phyloP scores from a whole-genome alignment of 2,113 vertebrate genomes.

The Triplophysa rosa region DNA sequence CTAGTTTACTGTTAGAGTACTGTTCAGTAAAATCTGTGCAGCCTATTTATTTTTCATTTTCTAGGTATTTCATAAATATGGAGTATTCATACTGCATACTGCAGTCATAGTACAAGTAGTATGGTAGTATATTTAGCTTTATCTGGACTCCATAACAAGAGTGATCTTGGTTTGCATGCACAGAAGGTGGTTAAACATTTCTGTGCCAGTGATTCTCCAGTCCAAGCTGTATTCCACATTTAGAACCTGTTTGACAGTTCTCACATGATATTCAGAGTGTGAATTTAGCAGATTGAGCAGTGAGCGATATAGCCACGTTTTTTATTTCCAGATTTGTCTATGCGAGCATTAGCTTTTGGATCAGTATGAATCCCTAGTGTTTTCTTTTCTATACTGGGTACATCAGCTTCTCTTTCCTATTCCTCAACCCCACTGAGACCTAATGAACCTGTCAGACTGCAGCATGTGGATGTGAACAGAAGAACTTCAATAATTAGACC shows the following conservation, averaged over 20 bases:
- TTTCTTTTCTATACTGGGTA: constrained; percentile 10
- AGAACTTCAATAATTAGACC: constrained; percentile 19
- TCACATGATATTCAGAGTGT: neutral
- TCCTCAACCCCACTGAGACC: constrained; percentile 2
- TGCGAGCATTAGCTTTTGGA: constrained; percentile 14
- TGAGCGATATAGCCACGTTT: neutral
- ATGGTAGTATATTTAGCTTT: neutral
- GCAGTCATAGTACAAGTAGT: neutral
- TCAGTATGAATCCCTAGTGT: neutral
- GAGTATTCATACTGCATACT: neutral
- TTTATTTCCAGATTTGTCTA: neutral
- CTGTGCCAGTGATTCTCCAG: neutral
- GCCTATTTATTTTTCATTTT: too few relatives aligned
- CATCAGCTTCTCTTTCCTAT: neutral
- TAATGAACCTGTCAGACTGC: constrained; percentile 31
- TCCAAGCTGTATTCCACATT: neutral
- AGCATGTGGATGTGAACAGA: constrained; percentile 27
- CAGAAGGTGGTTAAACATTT: neutral
- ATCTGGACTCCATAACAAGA: neutral
- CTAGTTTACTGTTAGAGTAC: too few relatives aligned
- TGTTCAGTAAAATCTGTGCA: too few relatives aligned
- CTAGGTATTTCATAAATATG: too few relatives aligned
- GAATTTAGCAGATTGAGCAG: neutral
- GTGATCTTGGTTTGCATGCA: neutral
- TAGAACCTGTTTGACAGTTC: neutral